Percentiles rank a stretch among this genome's conserved stretches.
Evolutionary conservation across 2,888 invertebrate species (phyloP).

Genomic region (Podabrus alpinus): DNA sequence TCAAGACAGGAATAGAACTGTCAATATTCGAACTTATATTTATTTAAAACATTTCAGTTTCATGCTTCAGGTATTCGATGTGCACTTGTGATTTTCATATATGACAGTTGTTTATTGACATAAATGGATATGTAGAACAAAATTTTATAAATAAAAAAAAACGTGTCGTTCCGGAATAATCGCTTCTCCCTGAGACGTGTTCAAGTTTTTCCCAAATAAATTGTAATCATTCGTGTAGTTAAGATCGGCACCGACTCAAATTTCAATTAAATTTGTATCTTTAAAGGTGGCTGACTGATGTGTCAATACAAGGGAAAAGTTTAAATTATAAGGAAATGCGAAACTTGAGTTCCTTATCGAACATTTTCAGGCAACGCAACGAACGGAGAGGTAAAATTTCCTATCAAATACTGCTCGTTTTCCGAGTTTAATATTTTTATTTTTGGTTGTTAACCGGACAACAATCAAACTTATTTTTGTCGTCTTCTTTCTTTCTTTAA

Average conservation of each 20-base stretch:
- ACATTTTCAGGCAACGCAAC: constrained; percentile 28
- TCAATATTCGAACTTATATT: background rate
- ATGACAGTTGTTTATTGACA: background rate
- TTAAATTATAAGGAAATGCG: constrained; percentile 26
- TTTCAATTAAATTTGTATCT: constrained; percentile 10
- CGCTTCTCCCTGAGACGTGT: background rate
- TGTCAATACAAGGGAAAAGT: constrained; percentile 25
- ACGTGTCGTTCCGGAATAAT: background rate
- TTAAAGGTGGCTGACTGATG: background rate
- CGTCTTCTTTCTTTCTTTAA: background rate
- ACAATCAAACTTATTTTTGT: background rate
- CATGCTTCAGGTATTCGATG: background rate
- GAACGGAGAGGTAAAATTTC: constrained; percentile 31
- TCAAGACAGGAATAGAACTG: background rate
- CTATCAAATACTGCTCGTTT: constrained; percentile 38
- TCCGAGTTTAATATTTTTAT: constrained; percentile 37
- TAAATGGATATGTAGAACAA: background rate
- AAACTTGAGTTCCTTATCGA: constrained; percentile 34
- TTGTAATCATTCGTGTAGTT: background rate
- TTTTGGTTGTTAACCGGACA: constrained; percentile 22
- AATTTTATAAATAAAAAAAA: background rate
- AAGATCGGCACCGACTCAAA: background rate
- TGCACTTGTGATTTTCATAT: background rate
- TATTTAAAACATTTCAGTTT: background rate
- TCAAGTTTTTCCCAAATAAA: background rate